phyloP scores from a whole-genome alignment of 1,140 invertebrate species.

The Yoshiicerus persimilis region DNA sequence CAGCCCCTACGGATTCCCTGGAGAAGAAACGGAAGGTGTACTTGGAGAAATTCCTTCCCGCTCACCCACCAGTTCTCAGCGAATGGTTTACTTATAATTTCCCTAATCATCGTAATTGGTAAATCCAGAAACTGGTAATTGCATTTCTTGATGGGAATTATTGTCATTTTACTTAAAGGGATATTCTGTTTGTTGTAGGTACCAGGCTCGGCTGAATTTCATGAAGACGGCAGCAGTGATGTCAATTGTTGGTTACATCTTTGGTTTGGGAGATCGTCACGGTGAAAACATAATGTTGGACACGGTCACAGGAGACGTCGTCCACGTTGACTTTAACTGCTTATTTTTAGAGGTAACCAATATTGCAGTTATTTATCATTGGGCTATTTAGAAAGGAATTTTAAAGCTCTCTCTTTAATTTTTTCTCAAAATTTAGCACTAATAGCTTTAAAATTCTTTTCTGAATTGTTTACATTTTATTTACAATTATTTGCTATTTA shows the following conservation, averaged over 20 bases:
- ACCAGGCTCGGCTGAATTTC: slow-evolving; percentile 81
- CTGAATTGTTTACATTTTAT: too few species aligned
- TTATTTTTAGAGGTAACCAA: slow-evolving; percentile 64
- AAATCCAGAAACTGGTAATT: slow-evolving; percentile 42
- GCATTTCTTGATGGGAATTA: background rate
- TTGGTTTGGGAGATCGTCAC: slow-evolving; percentile 96
- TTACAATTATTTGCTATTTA: too few species aligned
- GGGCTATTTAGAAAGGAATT: background rate
- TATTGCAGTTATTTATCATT: background rate
- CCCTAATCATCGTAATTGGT: slow-evolving; percentile 86
- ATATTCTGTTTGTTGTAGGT: slow-evolving; percentile 57
- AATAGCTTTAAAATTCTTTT: too few species aligned
- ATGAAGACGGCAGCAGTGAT: slow-evolving; percentile 92
- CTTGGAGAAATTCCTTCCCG: slow-evolving; percentile 67
- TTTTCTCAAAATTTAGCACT: too few species aligned
- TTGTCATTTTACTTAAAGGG: background rate
- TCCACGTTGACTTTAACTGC: slow-evolving; percentile 98
- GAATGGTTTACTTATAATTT: slow-evolving; percentile 90
- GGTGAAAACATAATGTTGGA: slow-evolving; percentile 97
- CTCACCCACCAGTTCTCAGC: slow-evolving; percentile 80
- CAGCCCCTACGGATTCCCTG: slow-evolving; percentile 62
- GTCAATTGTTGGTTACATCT: slow-evolving; percentile 96
- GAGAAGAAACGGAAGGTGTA: slow-evolving; percentile 74
- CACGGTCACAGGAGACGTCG: slow-evolving; percentile 82
- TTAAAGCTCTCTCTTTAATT: background rate